Evolutionary conservation across 1,140 invertebrate species (phyloP), one percentile per base, ranked within the genome.

Genomic region (Bicyclus anynana): DNA sequence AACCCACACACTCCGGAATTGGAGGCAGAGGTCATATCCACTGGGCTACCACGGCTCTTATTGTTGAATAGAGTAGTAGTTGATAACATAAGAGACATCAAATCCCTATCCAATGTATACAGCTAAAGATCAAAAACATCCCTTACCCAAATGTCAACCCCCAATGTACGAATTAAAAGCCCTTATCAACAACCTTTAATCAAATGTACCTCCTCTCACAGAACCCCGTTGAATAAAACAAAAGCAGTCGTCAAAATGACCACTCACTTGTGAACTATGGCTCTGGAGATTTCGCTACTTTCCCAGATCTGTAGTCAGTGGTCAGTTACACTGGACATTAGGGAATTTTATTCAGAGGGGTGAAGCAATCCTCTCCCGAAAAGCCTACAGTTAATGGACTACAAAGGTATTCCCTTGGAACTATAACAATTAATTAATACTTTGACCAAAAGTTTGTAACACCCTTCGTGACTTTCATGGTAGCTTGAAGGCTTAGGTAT

Each of bases 101-200:
- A 29, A 38, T 38, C 16, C 13, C 12, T n/a, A 35, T 35, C 26
- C 47, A 27, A 64, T 70, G 54, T 56, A 54, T 17, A 35, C 46
- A 40, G 18, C 49, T 57, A 35, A 67, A 60, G 42, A 73, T 76
- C 76, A 69, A 79, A 73, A 49, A 48, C 49, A 27, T 59, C 50
- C 50, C 57, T 57, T 7, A 75, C 78, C 80, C 56, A 80, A 77
- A 75, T 73, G 72, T 74, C 78, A 72, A 69, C 55, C 60, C 56
- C 49, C 50, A 62, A 38, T 47, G 57, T 65, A 51, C 60, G 69
- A 62, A 80, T 80, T 81, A 81, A 80, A 76, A 76, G 65, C 65
- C 60, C 74, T 77, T 78, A 79, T 83, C 77, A 79, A 81, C 78
- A 69, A 76, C 78, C 77, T 77, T 80, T 80, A 79, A 84, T 84